Percentiles rank a stretch among this genome's conserved stretches.
Conservation (phyloP, 2,113 vertebrate genomes). For the Chamaea fasciata region DNA sequence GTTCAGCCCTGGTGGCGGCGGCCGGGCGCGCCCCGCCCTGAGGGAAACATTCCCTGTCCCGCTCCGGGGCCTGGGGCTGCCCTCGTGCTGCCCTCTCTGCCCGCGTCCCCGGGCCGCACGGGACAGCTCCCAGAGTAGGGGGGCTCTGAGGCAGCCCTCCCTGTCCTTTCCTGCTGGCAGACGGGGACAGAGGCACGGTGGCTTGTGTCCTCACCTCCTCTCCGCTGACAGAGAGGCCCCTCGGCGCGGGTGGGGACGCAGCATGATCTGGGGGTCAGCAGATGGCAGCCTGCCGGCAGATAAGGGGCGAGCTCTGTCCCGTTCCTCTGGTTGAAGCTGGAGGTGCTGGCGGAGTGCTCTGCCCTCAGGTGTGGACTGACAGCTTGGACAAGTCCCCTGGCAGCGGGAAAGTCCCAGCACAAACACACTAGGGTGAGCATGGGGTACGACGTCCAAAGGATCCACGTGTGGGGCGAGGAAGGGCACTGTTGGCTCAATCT, state of each 20-base stretch:
- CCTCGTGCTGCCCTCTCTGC: rapidly evolving
- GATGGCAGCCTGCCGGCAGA: rapidly evolving
- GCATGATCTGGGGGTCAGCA: rapidly evolving
- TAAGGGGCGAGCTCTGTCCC: background rate
- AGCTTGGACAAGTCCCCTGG: too few relatives aligned
- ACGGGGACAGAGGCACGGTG: rapidly evolving
- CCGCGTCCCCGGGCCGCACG: background rate
- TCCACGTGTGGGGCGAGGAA: rapidly evolving
- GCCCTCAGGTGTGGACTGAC: background rate
- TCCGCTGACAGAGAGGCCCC: background rate
- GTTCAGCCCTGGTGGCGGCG: rapidly evolving
- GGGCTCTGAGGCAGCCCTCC: background rate
- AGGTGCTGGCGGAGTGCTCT: background rate
- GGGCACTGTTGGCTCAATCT: too few relatives aligned
- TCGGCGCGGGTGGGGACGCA: rapidly evolving
- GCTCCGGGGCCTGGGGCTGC: rapidly evolving
- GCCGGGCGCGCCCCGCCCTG: rapidly evolving
- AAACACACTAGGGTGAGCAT: rapidly evolving
- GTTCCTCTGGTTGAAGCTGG: rapidly evolving
- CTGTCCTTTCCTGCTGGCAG: background rate
- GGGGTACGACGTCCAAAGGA: too few relatives aligned
- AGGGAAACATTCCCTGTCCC: rapidly evolving
- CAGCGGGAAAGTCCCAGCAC: background rate
- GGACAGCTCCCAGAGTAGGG: rapidly evolving
- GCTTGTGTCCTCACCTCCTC: rapidly evolving